Conservation (phyloP, 2,113 vertebrate genomes). For the Plecturocebus donacophilus region DNA sequence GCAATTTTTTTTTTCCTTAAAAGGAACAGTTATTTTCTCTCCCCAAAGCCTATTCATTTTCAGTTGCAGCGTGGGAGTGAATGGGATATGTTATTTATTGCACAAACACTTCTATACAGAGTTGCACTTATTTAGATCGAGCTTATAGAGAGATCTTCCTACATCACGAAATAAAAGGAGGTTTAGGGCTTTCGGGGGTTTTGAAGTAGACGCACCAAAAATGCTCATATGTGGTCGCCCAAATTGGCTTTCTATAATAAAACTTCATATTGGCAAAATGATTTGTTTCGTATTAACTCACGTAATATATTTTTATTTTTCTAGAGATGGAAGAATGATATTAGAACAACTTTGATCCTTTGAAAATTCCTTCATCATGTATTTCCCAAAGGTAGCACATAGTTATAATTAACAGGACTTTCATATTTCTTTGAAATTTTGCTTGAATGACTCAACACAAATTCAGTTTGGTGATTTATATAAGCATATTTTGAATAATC, state of each 20-base stretch:
- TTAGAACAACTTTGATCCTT: background rate
- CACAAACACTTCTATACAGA: slow-evolving; percentile 30
- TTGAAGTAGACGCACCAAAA: background rate
- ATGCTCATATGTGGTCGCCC: background rate
- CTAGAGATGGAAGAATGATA: background rate
- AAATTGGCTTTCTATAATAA: background rate
- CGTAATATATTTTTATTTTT: slow-evolving; percentile 28
- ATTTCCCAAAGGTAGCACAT: background rate
- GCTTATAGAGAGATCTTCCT: slow-evolving; percentile 28
- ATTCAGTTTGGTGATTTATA: background rate
- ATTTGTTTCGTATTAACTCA: background rate
- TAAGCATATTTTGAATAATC: background rate
- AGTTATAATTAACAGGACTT: background rate
- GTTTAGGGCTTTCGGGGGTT: background rate
- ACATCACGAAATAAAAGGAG: slow-evolving; percentile 18
- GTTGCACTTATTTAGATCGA: slow-evolving; percentile 47
- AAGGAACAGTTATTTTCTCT: slow-evolving; percentile 67
- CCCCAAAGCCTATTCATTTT: slow-evolving; percentile 48
- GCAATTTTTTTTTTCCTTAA: slow-evolving; percentile 43
- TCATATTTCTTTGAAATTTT: slow-evolving; percentile 18
- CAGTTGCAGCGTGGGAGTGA: slow-evolving; percentile 59
- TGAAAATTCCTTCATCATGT: background rate
- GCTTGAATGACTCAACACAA: background rate
- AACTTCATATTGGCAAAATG: background rate
- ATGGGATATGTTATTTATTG: slow-evolving; percentile 68